Conservation (phyloP, 1,140 invertebrate species). For the Charaxes varanes region DNA sequence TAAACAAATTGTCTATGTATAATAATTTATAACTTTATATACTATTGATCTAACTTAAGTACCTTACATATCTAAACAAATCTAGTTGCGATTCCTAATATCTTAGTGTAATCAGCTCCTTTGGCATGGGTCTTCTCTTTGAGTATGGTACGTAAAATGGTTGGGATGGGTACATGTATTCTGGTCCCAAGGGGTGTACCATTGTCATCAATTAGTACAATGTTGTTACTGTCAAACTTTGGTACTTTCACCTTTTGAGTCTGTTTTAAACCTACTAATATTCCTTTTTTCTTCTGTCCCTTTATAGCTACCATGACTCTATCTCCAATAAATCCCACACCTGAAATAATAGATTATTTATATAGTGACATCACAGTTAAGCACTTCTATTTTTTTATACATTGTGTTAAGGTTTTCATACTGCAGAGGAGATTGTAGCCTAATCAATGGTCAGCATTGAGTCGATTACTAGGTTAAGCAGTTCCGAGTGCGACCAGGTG, state of each 20-base stretch:
- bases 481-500: no score
- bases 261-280: constrained; percentile 94
- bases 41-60: constrained; percentile 17
- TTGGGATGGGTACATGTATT: constrained; percentile 95
- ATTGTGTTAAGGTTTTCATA: no score
- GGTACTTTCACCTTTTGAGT: constrained; percentile 89
- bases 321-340: constrained; percentile 81
- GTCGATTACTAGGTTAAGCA: no score
- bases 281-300: constrained; percentile 97
- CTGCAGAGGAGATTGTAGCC: no score
- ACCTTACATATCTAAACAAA: constrained; percentile 85
- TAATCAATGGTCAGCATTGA: no score
- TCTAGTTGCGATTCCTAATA: constrained; percentile 93
- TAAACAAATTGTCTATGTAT: no score
- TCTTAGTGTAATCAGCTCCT: constrained; percentile 95
- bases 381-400: no score
- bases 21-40: background rate
- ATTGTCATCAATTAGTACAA: constrained; percentile 96
- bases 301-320: constrained; percentile 96
- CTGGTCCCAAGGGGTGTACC: constrained; percentile 94
- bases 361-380: no score
- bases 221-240: constrained; percentile 96
- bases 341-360: constrained; percentile 19
- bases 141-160: constrained; percentile 89
- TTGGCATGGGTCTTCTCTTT: constrained; percentile 89